Conservation (phyloP, 2,797 vertebrate genomes). For the Hydrolagus colliei region DNA sequence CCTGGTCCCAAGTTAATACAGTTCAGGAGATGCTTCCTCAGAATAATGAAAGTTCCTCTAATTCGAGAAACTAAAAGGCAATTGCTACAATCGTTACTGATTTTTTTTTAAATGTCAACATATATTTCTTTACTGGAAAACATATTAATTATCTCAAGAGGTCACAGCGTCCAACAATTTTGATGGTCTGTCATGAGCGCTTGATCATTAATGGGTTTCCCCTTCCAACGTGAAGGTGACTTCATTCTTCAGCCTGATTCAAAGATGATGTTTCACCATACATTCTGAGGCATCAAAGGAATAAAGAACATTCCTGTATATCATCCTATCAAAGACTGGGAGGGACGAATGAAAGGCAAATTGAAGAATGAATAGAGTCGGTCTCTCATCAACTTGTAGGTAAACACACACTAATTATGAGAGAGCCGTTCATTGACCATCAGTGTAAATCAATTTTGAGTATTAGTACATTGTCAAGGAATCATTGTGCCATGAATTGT, state of each 20-base stretch:
- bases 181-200: not conserved
- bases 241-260: not conserved
- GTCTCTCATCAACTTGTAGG: not conserved
- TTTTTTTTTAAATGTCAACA: not conserved
- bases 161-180: not conserved
- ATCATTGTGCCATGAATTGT: not conserved
- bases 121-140: not conserved
- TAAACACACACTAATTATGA: not conserved
- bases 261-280: not conserved
- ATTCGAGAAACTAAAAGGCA: not conserved
- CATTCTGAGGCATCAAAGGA: not conserved
- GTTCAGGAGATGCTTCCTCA: not conserved
- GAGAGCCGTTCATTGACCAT: not conserved
- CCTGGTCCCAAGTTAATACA: not conserved
- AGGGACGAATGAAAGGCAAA: too few relatives aligned
- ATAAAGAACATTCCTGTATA: not conserved
- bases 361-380: not conserved
- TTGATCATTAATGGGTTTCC: not conserved
- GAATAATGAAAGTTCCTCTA: not conserved
- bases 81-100: not conserved
- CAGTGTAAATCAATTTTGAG: not conserved
- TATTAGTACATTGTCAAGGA: not conserved
- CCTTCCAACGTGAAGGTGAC: too few relatives aligned
- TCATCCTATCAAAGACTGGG: not conserved
- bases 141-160: not conserved